Conservation (phyloP, 2,888 invertebrate species). For the Trichopria drosophilae region DNA sequence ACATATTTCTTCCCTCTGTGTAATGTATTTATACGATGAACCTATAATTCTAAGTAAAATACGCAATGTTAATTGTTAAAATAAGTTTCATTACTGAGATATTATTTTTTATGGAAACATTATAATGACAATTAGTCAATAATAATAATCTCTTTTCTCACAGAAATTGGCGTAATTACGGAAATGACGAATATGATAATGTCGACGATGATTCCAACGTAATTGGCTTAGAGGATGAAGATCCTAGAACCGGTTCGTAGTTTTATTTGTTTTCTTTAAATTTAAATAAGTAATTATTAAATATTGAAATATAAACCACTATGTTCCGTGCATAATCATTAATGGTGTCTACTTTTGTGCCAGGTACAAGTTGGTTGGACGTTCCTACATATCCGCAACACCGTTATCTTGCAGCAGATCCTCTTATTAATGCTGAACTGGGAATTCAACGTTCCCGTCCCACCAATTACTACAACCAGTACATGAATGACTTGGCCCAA, state of each 20-base stretch:
- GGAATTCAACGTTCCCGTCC: constrained; percentile 47
- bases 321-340: too few relatives aligned
- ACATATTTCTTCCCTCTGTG: too few relatives aligned
- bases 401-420: constrained; percentile 37
- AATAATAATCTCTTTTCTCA: too few relatives aligned
- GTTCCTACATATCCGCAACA: constrained; percentile 43
- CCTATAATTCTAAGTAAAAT: too few relatives aligned
- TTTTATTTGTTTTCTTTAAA: too few relatives aligned
- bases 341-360: too few relatives aligned
- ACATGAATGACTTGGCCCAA: constrained; percentile 48
- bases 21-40: too few relatives aligned
- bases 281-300: constrained; percentile 11
- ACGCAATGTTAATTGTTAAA: too few relatives aligned
- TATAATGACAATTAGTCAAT: too few relatives aligned
- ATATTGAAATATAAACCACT: constrained; percentile 7
- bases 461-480: constrained; percentile 47
- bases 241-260: constrained; percentile 46
- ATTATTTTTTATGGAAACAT: too few relatives aligned
- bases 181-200: constrained; percentile 51
- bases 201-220: constrained; percentile 46
- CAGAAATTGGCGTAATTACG: constrained; percentile 50
- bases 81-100: too few relatives aligned
- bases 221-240: constrained; percentile 49
- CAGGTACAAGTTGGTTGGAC: too few relatives aligned
- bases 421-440: constrained; percentile 42